A percentile compares a stretch with the other conserved stretches of the same genome.
Conservation (phyloP, 2,797 vertebrate genomes). For the Melanogrammus aeglefinus region DNA sequence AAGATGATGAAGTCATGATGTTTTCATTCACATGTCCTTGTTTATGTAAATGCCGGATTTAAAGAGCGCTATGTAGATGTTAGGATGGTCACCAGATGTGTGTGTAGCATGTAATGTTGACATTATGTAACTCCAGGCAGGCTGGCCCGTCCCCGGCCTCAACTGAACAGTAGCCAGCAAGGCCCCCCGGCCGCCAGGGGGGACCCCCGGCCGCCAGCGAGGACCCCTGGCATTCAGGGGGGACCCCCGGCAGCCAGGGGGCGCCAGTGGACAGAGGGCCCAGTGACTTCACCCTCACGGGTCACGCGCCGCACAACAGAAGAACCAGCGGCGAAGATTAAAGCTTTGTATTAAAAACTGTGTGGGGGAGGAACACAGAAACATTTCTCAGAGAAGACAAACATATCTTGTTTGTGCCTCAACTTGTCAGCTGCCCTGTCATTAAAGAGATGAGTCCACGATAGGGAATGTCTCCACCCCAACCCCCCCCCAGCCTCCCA, state of each 20-base stretch:
- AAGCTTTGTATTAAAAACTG: neutral
- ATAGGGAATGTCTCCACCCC: neutral
- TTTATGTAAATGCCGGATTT: too few species aligned
- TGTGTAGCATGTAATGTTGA: neutral
- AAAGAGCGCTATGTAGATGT: neutral
- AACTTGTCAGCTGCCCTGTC: neutral
- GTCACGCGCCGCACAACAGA: neutral
- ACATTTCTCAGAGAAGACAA: neutral
- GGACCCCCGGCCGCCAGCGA: too few species aligned
- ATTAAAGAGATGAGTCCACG: neutral
- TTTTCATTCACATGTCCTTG: neutral
- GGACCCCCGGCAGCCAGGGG: neutral
- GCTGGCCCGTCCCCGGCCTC: neutral
- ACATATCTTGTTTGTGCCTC: neutral
- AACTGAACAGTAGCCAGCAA: neutral
- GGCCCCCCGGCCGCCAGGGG: neutral
- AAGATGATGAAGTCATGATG: too few species aligned
- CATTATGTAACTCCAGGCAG: neutral
- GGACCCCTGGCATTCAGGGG: too few species aligned
- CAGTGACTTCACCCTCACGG: neutral
- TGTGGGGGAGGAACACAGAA: neutral
- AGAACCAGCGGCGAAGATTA: neutral
- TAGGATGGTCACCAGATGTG: neutral
- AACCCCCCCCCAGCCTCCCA: neutral
- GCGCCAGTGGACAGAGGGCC: neutral